Conservation (phyloP, 2,797 vertebrate genomes). For the Euphonia xanthogaster region DNA sequence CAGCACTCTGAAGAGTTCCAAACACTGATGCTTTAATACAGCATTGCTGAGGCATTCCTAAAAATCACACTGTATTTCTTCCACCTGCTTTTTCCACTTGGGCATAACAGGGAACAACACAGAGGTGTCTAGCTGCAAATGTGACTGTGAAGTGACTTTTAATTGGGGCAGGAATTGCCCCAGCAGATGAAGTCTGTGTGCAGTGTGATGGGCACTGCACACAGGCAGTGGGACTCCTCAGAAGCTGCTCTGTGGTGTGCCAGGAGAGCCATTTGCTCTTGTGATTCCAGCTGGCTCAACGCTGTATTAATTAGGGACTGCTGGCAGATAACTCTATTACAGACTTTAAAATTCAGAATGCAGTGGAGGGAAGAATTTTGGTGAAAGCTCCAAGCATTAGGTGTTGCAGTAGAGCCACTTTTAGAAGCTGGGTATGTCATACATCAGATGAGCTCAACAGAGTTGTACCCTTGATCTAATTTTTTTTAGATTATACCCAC, state of each 20-base stretch:
- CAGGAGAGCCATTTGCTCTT: background rate
- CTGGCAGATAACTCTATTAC: background rate
- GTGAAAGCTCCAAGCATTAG: background rate
- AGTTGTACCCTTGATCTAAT: background rate
- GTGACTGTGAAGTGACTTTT: background rate
- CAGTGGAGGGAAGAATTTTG: background rate
- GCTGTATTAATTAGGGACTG: background rate
- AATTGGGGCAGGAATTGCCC: background rate
- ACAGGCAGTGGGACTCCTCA: background rate
- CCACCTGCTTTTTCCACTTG: background rate
- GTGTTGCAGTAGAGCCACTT: background rate
- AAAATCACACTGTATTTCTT: background rate
- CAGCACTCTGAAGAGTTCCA: background rate
- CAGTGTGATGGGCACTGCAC: background rate
- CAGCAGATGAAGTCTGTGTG: fast-evolving
- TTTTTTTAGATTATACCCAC: slow-evolving; percentile 50
- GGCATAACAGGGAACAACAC: no score
- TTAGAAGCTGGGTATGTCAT: background rate
- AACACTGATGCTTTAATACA: background rate
- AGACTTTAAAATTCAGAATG: background rate
- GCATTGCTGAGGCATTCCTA: background rate
- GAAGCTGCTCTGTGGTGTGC: background rate
- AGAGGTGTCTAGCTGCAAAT: background rate
- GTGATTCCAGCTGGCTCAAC: background rate
- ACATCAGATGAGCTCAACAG: slow-evolving; percentile 16